Evolutionary conservation across 2,888 invertebrate species (phyloP).

Genomic region (Yponomeuta sedellus): DNA sequence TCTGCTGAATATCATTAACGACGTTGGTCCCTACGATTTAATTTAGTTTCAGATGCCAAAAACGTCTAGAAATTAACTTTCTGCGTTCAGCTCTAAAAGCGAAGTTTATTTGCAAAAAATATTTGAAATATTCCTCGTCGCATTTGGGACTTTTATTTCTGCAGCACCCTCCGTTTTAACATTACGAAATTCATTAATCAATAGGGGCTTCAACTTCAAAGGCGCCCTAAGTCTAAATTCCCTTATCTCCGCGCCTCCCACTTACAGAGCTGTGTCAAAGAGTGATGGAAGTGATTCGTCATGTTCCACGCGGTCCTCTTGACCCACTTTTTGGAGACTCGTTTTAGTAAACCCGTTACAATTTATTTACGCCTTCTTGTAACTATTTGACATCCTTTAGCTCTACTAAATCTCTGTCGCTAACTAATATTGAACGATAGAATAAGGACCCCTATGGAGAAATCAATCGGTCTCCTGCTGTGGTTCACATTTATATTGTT

Average conservation of each 20-base stretch:
- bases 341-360: conserved; percentile 24
- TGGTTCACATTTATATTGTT: conserved; percentile 41
- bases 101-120: not conserved
- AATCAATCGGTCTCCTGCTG: conserved; percentile 51
- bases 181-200: conserved; percentile 38
- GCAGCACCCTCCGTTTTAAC: conserved; percentile 20
- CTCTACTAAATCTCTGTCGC: conserved; percentile 30
- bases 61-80: not conserved
- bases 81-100: not conserved
- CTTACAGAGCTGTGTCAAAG: conserved; percentile 40
- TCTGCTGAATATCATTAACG: conserved; percentile 55
- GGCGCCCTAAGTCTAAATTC: conserved; percentile 41
- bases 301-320: conserved; percentile 47
- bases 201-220: conserved; percentile 32
- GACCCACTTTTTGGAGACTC: conserved; percentile 54
- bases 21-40: conserved; percentile 46
- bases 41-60: conserved; percentile 22
- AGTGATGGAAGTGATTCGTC: conserved; percentile 65
- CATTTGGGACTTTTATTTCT: conserved; percentile 1
- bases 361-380: conserved; percentile 19
- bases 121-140: not conserved
- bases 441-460: conserved; percentile 39
- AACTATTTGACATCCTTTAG: not conserved
- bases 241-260: conserved; percentile 50
- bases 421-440: conserved; percentile 36